A percentile compares a stretch with the other conserved stretches of the same genome.
Evolutionary conservation across 2,888 invertebrate species (phyloP).

Genomic region (Priapulus caudatus): DNA sequence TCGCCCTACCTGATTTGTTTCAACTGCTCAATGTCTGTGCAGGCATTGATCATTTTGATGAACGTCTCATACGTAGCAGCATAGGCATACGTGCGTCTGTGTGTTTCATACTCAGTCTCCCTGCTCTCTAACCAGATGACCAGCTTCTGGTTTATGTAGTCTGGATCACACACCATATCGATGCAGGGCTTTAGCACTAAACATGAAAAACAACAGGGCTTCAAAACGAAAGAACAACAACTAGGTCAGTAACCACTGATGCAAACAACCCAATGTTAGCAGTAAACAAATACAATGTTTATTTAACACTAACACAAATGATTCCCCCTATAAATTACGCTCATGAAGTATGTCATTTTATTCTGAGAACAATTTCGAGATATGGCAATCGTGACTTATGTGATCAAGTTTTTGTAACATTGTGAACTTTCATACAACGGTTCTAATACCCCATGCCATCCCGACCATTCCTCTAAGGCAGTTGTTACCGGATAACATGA

Average conservation of each 20-base stretch:
- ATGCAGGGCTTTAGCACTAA: constrained; percentile 67
- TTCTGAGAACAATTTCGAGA: too few species aligned
- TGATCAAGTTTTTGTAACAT: too few species aligned
- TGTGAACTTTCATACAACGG: too few species aligned
- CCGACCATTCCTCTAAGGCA: too few species aligned
- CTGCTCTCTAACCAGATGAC: constrained; percentile 69
- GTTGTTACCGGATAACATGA: too few species aligned
- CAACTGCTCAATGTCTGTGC: constrained; percentile 65
- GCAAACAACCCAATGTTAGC: neutral
- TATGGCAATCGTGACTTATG: too few species aligned
- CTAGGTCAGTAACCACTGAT: constrained; percentile 23
- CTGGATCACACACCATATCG: constrained; percentile 72
- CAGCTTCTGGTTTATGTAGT: constrained; percentile 77
- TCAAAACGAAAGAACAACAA: neutral
- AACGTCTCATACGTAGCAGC: constrained; percentile 82
- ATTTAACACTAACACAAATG: neutral
- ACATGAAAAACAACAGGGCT: constrained; percentile 13
- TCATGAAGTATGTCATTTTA: too few species aligned
- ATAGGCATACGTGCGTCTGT: constrained; percentile 68
- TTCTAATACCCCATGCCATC: too few species aligned
- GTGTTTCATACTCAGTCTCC: constrained; percentile 52
- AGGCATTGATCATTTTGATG: constrained; percentile 65
- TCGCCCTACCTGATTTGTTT: constrained; percentile 69
- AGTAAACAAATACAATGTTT: neutral
- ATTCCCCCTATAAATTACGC: too few species aligned